These are phyloP conservation scores for Drosophila kambysellisi DNA, from an alignment of 2,888 invertebrate species.

Conservation along the genomic window DNA sequence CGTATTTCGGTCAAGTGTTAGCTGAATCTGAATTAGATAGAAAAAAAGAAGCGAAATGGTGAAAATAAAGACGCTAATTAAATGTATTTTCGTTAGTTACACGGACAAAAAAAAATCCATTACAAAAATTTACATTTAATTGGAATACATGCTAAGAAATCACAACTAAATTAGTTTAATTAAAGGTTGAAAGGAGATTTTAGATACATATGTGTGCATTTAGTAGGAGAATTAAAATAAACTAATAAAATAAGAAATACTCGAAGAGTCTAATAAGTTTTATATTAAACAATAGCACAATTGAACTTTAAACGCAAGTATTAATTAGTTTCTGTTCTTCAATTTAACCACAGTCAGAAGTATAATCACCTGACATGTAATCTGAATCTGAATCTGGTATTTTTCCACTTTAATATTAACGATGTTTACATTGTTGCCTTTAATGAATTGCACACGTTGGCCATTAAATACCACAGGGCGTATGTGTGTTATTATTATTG, in stretches of 20 bases:
- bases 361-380: not conserved
- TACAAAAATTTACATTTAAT: not conserved
- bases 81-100: not conserved
- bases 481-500: slow-evolving; percentile 42
- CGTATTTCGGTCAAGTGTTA: not conserved
- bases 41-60: not conserved
- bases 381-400: slow-evolving; percentile 7
- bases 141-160: not conserved
- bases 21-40: not conserved
- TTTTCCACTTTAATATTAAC: slow-evolving; percentile 37
- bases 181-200: not conserved
- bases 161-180: not conserved
- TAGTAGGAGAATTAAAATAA: not conserved
- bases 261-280: not conserved
- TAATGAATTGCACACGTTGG: slow-evolving; percentile 46
- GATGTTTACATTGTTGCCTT: slow-evolving; percentile 49
- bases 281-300: not conserved
- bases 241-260: not conserved
- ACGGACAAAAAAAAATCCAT: not conserved
- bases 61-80: not conserved
- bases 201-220: not conserved
- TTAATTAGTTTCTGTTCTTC: not conserved
- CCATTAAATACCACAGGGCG: slow-evolving; percentile 51
- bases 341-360: not conserved
- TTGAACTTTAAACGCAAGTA: not conserved